These are phyloP conservation scores for Brassicogethes aeneus DNA, from an alignment of 2,888 invertebrate species.

Conservation along the genomic window DNA sequence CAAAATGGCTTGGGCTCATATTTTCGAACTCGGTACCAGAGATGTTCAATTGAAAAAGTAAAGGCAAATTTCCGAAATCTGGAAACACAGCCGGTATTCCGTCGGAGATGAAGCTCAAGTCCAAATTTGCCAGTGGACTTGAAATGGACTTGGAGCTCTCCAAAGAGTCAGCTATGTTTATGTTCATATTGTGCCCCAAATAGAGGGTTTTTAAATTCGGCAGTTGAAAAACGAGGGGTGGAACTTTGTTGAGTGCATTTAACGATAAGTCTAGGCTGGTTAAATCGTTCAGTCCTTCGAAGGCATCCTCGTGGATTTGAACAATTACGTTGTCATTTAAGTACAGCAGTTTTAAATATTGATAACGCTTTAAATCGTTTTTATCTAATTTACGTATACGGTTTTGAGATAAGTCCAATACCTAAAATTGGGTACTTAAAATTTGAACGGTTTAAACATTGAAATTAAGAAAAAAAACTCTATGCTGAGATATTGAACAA, in stretches of 20 bases:
- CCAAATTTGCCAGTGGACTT: conserved; percentile 31
- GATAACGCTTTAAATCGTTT: conserved; percentile 28
- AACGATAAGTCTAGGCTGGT: conserved; percentile 31
- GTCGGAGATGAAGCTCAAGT: conserved; percentile 30
- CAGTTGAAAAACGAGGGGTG: conserved; percentile 31
- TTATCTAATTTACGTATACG: conserved; percentile 30
- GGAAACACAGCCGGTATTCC: conserved; percentile 25
- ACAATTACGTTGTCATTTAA: conserved; percentile 33
- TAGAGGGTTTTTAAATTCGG: conserved; percentile 33
- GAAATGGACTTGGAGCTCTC: conserved; percentile 29
- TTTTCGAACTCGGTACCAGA: conserved; percentile 27
- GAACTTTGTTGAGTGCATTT: conserved; percentile 29
- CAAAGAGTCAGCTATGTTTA: conserved; percentile 31
- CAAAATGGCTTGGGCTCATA: conserved; percentile 27
- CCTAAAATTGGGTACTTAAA: conserved; percentile 20
- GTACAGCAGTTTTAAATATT: conserved; percentile 32
- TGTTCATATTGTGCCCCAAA: conserved; percentile 33
- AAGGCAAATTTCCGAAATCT: conserved; percentile 30
- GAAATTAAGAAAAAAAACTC: no score
- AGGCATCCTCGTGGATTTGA: conserved; percentile 29
- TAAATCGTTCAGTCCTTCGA: conserved; percentile 26
- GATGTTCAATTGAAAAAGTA: conserved; percentile 30
- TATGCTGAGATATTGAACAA: no score
- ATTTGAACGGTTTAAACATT: conserved; percentile 1
- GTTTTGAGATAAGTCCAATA: conserved; percentile 33